Percentiles rank a stretch among this genome's conserved stretches.
phyloP scores from a whole-genome alignment of 2,113 vertebrate species.

The Tretioscincus oriximinensis region DNA sequence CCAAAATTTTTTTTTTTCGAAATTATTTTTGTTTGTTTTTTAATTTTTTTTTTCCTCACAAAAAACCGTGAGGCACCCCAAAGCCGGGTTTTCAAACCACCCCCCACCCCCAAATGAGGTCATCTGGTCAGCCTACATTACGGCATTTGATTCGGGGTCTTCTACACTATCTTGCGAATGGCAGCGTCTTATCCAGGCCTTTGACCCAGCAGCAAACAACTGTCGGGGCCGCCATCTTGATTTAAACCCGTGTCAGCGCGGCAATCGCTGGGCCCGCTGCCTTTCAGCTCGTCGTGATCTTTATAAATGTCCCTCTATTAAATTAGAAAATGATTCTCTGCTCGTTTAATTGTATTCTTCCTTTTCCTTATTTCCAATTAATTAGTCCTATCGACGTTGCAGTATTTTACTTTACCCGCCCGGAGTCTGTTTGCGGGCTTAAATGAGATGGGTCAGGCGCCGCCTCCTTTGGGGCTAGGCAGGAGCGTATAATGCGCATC shows the following conservation, averaged over 20 bases:
- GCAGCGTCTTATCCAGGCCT: too few relatives aligned
- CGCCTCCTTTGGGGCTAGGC: slow-evolving; percentile 61
- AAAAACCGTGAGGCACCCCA: too few relatives aligned
- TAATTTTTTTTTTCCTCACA: too few relatives aligned
- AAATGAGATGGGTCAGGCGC: slow-evolving; percentile 76
- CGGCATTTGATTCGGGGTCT: too few relatives aligned
- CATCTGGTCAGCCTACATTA: too few relatives aligned
- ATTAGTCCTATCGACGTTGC: slow-evolving; percentile 84
- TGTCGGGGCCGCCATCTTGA: slow-evolving; percentile 48
- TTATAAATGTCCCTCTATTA: slow-evolving; percentile 84
- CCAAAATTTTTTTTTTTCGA: too few relatives aligned
- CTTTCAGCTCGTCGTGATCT: slow-evolving; percentile 80
- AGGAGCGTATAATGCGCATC: slow-evolving; percentile 74
- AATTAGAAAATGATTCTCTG: slow-evolving; percentile 87
- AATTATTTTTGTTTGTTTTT: too few relatives aligned
- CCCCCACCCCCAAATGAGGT: too few relatives aligned
- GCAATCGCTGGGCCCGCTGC: slow-evolving; percentile 65
- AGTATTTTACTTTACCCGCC: slow-evolving; percentile 84
- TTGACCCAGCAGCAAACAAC: not conserved
- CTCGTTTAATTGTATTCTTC: slow-evolving; percentile 86
- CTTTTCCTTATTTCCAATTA: slow-evolving; percentile 84
- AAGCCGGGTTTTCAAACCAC: too few relatives aligned
- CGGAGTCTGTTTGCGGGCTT: slow-evolving; percentile 77
- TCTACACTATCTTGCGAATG: too few relatives aligned
- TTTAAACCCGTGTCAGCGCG: slow-evolving; percentile 78